Conservation (phyloP, 2,113 vertebrate genomes). For the Notiomystis cincta region DNA sequence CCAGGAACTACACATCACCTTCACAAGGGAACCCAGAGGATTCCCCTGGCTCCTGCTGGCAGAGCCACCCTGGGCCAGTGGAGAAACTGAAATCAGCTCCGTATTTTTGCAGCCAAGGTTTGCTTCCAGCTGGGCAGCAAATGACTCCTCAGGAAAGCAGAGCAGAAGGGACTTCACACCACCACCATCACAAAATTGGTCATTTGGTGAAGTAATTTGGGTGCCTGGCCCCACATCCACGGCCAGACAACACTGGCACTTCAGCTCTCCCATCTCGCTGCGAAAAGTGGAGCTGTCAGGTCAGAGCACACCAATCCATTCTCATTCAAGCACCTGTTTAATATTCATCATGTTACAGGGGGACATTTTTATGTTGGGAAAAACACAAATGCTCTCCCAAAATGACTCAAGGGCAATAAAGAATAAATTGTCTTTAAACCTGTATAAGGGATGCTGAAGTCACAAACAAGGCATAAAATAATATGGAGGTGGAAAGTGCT, state of each 20-base stretch:
- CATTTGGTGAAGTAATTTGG: not conserved
- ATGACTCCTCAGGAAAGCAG: not conserved
- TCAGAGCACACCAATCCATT: not conserved
- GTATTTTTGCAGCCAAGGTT: not conserved
- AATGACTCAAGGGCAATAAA: constrained; percentile 66
- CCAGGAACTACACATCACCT: fast-evolving
- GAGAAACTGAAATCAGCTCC: not conserved
- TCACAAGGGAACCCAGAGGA: not conserved
- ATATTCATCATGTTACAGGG: constrained; percentile 59
- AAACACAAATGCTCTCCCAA: constrained; percentile 62
- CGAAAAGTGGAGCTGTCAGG: not conserved
- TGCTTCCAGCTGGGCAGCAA: not conserved
- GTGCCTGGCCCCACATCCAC: not conserved
- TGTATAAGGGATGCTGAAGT: constrained; percentile 41
- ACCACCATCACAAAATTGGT: not conserved
- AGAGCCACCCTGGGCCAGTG: fast-evolving
- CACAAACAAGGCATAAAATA: constrained; percentile 69
- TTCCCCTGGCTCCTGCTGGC: not conserved
- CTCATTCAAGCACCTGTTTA: constrained; percentile 49
- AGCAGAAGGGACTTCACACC: not conserved
- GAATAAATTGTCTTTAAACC: constrained; percentile 74
- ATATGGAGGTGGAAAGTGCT: constrained; percentile 59
- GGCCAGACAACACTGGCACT: not conserved
- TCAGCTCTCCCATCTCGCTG: not conserved
- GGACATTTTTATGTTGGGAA: constrained; percentile 57